Conservation (phyloP, 2,888 invertebrate genomes). For the Noctua fimbriata region DNA sequence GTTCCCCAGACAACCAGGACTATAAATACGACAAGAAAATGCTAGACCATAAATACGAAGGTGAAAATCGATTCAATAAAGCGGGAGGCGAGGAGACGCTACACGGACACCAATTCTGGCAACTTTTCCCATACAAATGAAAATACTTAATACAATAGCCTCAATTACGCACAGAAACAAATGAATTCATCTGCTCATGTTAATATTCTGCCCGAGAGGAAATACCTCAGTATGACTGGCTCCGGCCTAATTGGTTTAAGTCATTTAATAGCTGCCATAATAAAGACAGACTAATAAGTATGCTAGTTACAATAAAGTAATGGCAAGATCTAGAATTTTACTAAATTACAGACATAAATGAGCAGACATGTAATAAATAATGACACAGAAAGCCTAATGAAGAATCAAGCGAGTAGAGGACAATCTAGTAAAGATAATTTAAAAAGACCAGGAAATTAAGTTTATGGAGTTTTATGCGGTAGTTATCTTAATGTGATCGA, state of each 20-base stretch:
- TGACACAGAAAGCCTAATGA: constrained; percentile 22
- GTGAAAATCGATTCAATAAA: constrained; percentile 54
- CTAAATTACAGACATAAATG: constrained; percentile 25
- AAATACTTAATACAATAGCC: constrained; percentile 45
- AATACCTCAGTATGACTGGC: constrained; percentile 26
- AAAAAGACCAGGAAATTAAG: constrained; percentile 44
- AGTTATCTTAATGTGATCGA: constrained; percentile 44
- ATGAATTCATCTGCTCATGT: constrained; percentile 22
- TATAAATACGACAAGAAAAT: constrained; percentile 35
- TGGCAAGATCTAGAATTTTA: constrained; percentile 30
- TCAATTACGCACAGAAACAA: constrained; percentile 41
- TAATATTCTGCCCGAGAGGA: constrained; percentile 23
- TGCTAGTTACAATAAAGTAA: constrained; percentile 16
- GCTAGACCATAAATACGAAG: constrained; percentile 40
- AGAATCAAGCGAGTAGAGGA: constrained; percentile 16
- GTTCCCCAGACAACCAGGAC: constrained; percentile 8
- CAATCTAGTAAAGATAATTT: constrained; percentile 34
- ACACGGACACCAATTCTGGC: constrained; percentile 31
- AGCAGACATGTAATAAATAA: constrained; percentile 28
- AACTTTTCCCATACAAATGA: constrained; percentile 43
- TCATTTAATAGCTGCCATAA: constrained; percentile 31
- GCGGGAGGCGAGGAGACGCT: constrained; percentile 35
- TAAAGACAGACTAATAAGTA: constrained; percentile 31
- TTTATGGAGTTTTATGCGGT: constrained; percentile 32
- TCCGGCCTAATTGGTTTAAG: constrained; percentile 15